Evolutionary conservation across 2,797 vertebrate species (phyloP).

Genomic region (Etheostoma perlongum): DNA sequence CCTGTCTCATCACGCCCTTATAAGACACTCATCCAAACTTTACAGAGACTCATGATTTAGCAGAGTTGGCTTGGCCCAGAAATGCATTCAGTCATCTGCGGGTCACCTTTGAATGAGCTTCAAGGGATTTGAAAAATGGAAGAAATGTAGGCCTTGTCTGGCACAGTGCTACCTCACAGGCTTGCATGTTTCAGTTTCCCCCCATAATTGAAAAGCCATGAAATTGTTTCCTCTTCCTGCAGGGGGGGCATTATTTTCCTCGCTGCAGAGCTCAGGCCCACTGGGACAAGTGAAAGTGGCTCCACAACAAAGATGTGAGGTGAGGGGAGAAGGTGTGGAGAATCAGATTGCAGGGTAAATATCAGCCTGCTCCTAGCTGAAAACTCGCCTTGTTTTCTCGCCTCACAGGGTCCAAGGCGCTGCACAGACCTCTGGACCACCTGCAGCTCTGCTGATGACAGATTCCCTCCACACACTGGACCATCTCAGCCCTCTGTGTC

Average conservation of each 20-base stretch:
- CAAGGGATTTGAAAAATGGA: conserved; percentile 43
- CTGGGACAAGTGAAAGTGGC: conserved; percentile 62
- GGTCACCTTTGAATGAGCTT: conserved; percentile 78
- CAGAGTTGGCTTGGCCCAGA: conserved; percentile 64
- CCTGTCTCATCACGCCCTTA: conserved; percentile 82
- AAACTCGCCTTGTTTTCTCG: conserved; percentile 73
- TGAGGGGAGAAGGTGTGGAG: conserved; percentile 70
- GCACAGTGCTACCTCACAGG: conserved; percentile 13
- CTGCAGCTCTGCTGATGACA: conserved; percentile 79
- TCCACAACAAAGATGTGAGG: conserved; percentile 61
- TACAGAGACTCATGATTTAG: conserved; percentile 79
- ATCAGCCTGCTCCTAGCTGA: conserved; percentile 64
- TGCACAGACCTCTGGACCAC: conserved; percentile 74
- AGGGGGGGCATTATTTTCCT: conserved; percentile 58
- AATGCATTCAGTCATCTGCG: conserved; percentile 59
- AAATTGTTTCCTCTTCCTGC: conserved; percentile 63
- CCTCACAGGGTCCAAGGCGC: conserved; percentile 57
- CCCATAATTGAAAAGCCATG: conserved; percentile 65
- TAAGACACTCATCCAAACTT: conserved; percentile 83
- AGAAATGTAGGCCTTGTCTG: conserved; percentile 26
- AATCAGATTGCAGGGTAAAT: conserved; percentile 75
- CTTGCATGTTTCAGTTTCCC: conserved; percentile 27
- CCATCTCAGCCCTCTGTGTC: conserved; percentile 58
- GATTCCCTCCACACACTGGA: conserved; percentile 72
- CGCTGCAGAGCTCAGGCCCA: conserved; percentile 43